phyloP scores from a whole-genome alignment of 1,140 invertebrate species.

The Pseudoatta argentina region DNA sequence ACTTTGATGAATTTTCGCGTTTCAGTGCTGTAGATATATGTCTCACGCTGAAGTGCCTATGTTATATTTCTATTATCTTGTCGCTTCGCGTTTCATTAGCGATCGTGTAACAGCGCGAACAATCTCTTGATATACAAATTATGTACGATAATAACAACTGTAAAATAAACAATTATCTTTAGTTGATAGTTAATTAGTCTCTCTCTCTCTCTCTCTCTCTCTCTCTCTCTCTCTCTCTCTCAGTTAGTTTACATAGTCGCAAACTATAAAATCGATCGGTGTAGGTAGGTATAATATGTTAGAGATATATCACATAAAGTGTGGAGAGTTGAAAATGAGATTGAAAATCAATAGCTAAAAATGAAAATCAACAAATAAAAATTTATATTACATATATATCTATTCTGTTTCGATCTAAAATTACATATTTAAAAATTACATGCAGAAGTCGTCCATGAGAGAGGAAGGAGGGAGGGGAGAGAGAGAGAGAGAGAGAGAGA shows the following conservation, averaged over 20 bases:
- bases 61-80: background rate
- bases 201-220: no score
- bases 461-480: background rate
- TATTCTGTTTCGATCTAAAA: no score
- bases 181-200: background rate
- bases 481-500: background rate
- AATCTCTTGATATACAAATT: background rate
- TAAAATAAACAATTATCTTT: conserved; percentile 29
- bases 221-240: no score
- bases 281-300: background rate
- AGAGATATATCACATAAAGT: background rate
- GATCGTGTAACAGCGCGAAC: background rate
- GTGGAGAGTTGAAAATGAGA: no score
- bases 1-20: background rate
- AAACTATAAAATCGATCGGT: background rate
- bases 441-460: no score
- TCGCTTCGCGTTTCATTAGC: background rate
- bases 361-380: no score
- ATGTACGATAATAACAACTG: background rate
- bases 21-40: background rate
- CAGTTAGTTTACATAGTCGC: background rate
- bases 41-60: background rate
- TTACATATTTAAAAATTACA: no score
- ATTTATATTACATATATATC: no score
- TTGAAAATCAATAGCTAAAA: no score